Conservation (phyloP, 2,113 vertebrate species). For the Mola mola region DNA sequence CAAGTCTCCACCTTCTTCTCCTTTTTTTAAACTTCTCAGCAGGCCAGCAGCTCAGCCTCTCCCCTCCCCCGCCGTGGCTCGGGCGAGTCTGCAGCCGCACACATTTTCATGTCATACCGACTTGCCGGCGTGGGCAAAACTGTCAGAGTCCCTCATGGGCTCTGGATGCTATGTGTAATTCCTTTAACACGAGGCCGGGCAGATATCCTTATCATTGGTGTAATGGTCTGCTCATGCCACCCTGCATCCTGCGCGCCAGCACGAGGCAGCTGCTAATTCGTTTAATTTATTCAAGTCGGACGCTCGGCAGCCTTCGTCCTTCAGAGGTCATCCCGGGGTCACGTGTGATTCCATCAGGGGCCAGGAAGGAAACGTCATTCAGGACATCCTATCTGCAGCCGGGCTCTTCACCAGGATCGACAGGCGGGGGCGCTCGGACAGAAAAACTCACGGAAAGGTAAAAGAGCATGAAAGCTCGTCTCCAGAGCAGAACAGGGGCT, state of each 20-base stretch:
- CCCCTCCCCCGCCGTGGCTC: constrained; percentile 14
- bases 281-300: constrained; percentile 78
- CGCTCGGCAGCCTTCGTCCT: constrained; percentile 49
- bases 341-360: constrained; percentile 25
- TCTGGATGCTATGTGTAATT: constrained; percentile 77
- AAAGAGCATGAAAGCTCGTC: not conserved
- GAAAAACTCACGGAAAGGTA: not conserved
- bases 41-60: constrained; percentile 14
- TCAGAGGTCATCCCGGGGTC: constrained; percentile 57
- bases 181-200: constrained; percentile 77
- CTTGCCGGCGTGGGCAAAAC: constrained; percentile 65
- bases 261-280: constrained; percentile 74
- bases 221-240: constrained; percentile 74
- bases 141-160: constrained; percentile 71
- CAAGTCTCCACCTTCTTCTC: constrained; percentile 6
- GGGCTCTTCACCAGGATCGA: not conserved
- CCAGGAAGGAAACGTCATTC: constrained; percentile 23
- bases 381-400: constrained; percentile 23
- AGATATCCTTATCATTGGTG: constrained; percentile 72
- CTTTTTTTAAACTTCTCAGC: constrained; percentile 23
- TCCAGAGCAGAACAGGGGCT: constrained; percentile 27
- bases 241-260: constrained; percentile 67
- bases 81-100: constrained; percentile 45
- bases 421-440: not conserved
- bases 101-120: constrained; percentile 66